Percentiles rank a stretch among this genome's conserved stretches.
phyloP scores from a whole-genome alignment of 2,888 invertebrate genomes.

The Digitonthophagus gazella region DNA sequence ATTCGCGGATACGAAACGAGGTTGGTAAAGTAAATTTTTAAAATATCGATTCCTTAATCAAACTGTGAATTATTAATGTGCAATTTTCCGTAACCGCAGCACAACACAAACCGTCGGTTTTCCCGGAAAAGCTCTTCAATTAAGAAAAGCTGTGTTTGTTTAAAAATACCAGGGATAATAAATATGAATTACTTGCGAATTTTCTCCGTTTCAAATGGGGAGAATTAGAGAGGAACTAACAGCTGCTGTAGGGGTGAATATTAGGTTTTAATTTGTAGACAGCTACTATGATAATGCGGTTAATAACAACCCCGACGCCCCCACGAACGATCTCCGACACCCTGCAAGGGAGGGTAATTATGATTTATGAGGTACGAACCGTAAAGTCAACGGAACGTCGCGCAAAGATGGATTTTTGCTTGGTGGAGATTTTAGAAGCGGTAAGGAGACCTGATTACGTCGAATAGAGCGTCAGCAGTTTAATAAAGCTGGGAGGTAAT shows the following conservation, averaged over 20 bases:
- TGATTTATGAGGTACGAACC: slow-evolving; percentile 24
- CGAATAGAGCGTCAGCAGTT: slow-evolving; percentile 33
- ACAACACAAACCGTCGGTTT: background rate
- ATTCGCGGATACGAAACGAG: too few species aligned
- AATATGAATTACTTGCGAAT: background rate
- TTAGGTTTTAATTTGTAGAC: slow-evolving; percentile 30
- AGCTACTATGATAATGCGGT: slow-evolving; percentile 28
- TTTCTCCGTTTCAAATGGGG: background rate
- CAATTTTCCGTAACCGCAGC: background rate
- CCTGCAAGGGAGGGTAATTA: slow-evolving; percentile 23
- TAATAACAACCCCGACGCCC: slow-evolving; percentile 25
- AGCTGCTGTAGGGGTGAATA: slow-evolving; percentile 18
- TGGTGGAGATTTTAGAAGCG: slow-evolving; percentile 1
- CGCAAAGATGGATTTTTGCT: slow-evolving; percentile 7
- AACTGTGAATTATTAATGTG: background rate
- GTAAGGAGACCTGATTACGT: slow-evolving; percentile 5
- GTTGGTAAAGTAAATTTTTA: background rate
- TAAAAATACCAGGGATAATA: background rate
- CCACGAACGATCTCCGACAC: slow-evolving; percentile 24
- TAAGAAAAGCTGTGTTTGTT: background rate
- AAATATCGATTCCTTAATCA: background rate
- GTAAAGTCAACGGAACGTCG: slow-evolving; percentile 13
- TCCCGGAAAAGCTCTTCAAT: background rate
- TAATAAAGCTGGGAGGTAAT: slow-evolving; percentile 35
- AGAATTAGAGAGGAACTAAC: slow-evolving; percentile 8